Base-by-base conservation (phyloP, 2,797 vertebrate genomes). In the Sebastes goodei region DNA sequence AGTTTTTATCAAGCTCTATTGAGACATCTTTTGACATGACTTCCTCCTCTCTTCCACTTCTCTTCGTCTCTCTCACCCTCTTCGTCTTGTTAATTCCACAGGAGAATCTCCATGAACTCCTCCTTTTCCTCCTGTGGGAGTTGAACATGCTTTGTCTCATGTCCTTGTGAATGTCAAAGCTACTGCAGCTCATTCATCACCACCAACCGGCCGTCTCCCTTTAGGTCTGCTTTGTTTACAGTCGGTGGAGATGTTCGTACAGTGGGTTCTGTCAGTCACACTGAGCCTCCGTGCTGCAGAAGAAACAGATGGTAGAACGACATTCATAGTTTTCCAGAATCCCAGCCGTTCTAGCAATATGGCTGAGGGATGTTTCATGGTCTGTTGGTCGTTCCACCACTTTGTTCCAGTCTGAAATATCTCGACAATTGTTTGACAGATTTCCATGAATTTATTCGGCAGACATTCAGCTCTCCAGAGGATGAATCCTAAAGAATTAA, bases 91-190 rank as follows among this genome's bases (percentile, higher is more conserved):
- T 59, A 15, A 53, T 67, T 35, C 49, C 17, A 56, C 15, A 17
- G 61, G 6, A 57, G 30, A 66, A 68, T 86, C 38, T 83, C 23
- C 52, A 12, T 62, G 65, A 66, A 56, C 21, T 57, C 52, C 9
- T 80, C 15, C 6, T 83, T 66, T 12, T 65, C 64, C 56, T 71
- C 27, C 59, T 23, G 6, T 55, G 53, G 64, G 63, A 59, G 7
- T 4, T 21, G 42, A 69, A 46, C 52, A 69, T 4, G 46, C 64
- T 77, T 78, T 62, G 56, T 80, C 42, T 83, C 49, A n/a, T 10
- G 78, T 74, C 81, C 81, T 83, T 79, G 64, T 83, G 81, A 83
- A 88, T 67, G 81, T 88, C 81, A 65, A 5, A 46, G 67, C 69
- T 15, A 2, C 66, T 60, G 72, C 56, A 46, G 63, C 82, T 75